phyloP scores from a whole-genome alignment of 1,140 invertebrate species.

The Aphis craccivora region DNA sequence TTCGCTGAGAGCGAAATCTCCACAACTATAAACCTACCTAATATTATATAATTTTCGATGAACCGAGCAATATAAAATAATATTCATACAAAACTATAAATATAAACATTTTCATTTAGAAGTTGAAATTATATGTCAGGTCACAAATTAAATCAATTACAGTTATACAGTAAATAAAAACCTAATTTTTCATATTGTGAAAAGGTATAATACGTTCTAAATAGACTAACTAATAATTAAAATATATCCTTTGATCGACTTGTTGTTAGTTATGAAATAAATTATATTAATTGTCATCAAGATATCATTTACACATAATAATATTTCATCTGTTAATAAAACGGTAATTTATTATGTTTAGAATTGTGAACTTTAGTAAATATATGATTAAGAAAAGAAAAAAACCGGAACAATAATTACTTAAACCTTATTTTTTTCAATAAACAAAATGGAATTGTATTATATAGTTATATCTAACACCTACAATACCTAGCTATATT shows the following conservation, averaged over 20 bases:
- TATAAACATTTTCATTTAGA: not conserved
- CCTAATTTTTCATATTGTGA: not conserved
- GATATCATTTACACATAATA: not conserved
- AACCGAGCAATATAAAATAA: not conserved
- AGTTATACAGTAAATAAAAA: not conserved
- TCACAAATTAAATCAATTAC: not conserved
- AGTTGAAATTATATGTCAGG: not conserved
- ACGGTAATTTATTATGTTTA: not conserved
- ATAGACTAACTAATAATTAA: not conserved
- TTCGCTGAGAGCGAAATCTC: not conserved
- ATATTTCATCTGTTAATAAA: not conserved
- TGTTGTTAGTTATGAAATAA: not conserved
- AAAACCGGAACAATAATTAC: not conserved
- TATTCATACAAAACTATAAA: not conserved
- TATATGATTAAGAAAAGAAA: not conserved
- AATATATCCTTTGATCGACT: not conserved
- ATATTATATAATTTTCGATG: not conserved
- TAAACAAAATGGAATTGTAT: not conserved
- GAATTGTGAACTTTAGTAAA: not conserved
- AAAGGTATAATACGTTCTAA: not conserved
- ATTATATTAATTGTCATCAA: not conserved
- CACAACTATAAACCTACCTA: not conserved
- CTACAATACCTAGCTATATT: not conserved
- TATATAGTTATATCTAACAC: not conserved
- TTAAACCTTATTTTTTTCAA: not conserved